phyloP scores from a whole-genome alignment of 2,797 vertebrate species.

The Neopelma chrysocephalum region DNA sequence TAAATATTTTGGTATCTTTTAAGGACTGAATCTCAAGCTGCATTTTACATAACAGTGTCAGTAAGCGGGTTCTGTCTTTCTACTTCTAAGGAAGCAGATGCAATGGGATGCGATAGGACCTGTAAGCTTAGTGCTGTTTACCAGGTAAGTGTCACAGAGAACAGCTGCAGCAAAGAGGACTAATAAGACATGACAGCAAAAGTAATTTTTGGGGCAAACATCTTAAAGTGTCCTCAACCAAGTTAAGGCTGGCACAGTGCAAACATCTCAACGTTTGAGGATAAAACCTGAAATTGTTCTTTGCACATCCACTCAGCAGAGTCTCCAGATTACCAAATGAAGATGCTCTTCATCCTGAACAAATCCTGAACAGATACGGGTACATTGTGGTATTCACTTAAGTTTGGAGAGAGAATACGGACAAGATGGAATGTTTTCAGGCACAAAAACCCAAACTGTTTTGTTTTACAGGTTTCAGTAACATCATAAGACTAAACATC shows the following conservation, averaged over 20 bases:
- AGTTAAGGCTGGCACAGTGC: neutral
- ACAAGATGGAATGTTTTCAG: neutral
- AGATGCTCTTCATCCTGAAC: neutral
- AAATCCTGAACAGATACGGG: neutral
- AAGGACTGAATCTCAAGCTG: neutral
- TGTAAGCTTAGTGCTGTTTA: neutral
- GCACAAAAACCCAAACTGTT: neutral
- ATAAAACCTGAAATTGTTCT: neutral
- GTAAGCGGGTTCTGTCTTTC: neutral
- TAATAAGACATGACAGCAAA: neutral
- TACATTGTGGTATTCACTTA: neutral
- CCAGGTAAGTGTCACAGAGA: neutral
- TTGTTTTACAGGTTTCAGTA: neutral
- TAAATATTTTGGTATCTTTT: neutral
- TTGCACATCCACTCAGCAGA: neutral
- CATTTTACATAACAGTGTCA: neutral
- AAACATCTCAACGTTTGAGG: neutral
- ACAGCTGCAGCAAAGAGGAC: neutral
- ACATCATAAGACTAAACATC: neutral
- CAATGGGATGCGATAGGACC: neutral
- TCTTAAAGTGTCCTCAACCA: neutral
- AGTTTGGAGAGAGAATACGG: neutral
- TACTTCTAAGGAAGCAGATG: neutral
- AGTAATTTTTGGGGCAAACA: neutral
- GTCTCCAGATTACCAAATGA: neutral